These are phyloP conservation scores for Accipiter cooperii DNA, from an alignment of 2,113 vertebrate species.

Conservation along the genomic window DNA sequence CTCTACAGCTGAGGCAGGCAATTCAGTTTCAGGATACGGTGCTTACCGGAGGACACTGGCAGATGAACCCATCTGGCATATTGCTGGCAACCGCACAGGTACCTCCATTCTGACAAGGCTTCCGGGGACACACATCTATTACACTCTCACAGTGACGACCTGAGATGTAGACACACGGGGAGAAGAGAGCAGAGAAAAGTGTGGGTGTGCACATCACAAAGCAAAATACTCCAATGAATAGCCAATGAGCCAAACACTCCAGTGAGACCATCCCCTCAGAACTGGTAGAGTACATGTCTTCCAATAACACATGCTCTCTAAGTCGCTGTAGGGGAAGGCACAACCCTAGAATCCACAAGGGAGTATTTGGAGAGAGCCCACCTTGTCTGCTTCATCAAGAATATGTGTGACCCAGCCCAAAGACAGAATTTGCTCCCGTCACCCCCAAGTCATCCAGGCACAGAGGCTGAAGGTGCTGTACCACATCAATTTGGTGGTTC, in stretches of 20 bases:
- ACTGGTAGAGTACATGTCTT: not conserved
- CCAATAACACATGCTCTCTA: not conserved
- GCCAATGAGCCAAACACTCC: accelerated
- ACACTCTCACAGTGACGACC: slow-evolving; percentile 90
- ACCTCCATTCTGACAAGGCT: slow-evolving; percentile 83
- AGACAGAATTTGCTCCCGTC: not conserved
- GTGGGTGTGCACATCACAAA: not conserved
- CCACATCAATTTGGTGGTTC: not conserved
- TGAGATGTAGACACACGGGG: slow-evolving; percentile 8
- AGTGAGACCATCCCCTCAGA: not conserved
- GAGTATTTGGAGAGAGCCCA: not conserved
- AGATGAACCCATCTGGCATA: slow-evolving; percentile 84
- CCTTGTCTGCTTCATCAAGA: not conserved
- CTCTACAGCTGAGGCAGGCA: not conserved
- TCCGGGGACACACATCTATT: slow-evolving; percentile 83
- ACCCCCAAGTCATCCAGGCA: not conserved
- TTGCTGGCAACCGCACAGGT: slow-evolving; percentile 85
- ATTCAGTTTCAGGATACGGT: not conserved
- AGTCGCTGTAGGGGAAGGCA: not conserved
- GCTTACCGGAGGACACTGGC: slow-evolving; percentile 83
- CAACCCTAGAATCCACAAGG: not conserved
- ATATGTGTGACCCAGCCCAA: accelerated
- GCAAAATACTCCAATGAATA: not conserved
- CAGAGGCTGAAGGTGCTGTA: not conserved
- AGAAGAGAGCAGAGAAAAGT: not conserved